Base-by-base conservation (phyloP, 2,113 vertebrate species). In the Neodontobutis hainanensis region DNA sequence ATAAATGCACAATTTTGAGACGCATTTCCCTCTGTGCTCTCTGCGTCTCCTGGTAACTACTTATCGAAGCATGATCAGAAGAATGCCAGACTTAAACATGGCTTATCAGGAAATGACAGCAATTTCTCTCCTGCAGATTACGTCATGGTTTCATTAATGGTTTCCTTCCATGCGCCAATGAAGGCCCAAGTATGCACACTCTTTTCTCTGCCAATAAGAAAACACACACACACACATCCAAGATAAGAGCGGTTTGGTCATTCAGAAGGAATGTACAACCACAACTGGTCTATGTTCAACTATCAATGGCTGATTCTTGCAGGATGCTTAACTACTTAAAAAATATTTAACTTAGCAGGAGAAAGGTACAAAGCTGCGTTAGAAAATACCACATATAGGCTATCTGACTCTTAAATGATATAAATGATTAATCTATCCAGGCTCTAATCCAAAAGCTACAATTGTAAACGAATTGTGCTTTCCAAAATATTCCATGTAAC, bases 221-320 rank as follows among this genome's bases (percentile, higher is more conserved):
- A 65, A 61, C 65, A 51, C 65, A 77, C 76, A 81, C 75, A 85
- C 48, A 71, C 77, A 82, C 75, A 84, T 84, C 81, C 43, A 8
- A 84, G 90, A 89, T 92, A 88, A 89, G 80, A 85, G 73, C 44
- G 8, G 57, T 66, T 75, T 53, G 77, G 76, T 92, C 90, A 89
- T 77, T 82, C 53, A 73, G 70, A 49, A 88, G 71, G 83, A 91
- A 93, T 89, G 82, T 61, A 74, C 8, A 59, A 72, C 60, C 73
- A 79, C 83, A 78, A 83, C 78, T 79, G 84, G 83, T 76, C 68
- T 65, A 68, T 67, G 78, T 85, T 82, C 77, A 87, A 75, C 68
- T 55, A 78, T 70, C 74, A 60, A 14, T 68, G 61, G 49, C 27
- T 78, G 71, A 74, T 65, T 75, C 60, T 47, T 47, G 53, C 53